Conservation (phyloP, 1,140 invertebrate species). For the Zeugodacus cucurbitae region DNA sequence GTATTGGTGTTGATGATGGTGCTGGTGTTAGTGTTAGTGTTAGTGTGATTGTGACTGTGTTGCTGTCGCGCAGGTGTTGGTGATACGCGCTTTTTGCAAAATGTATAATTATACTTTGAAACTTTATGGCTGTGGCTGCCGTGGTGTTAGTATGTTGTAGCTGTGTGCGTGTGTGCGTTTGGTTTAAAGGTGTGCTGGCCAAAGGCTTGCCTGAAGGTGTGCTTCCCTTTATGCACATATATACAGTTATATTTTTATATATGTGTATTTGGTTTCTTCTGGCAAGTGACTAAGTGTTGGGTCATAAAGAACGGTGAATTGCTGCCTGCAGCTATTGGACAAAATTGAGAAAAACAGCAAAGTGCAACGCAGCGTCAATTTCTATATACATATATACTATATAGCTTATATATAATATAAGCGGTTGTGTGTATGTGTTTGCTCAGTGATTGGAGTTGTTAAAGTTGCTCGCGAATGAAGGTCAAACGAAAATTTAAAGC, state of each 20-base stretch:
- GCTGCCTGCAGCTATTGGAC: background rate
- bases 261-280: background rate
- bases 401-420: background rate
- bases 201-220: slow-evolving; percentile 18
- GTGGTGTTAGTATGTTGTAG: background rate
- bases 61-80: slow-evolving; percentile 4
- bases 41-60: background rate
- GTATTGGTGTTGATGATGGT: background rate
- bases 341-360: background rate
- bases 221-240: background rate
- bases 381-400: background rate
- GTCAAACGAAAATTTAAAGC: background rate
- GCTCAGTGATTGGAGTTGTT: background rate
- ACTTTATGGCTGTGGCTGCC: background rate
- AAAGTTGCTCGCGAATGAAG: background rate
- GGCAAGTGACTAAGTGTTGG: background rate
- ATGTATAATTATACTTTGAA: background rate
- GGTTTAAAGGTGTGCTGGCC: slow-evolving; percentile 15
- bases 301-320: background rate
- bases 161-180: background rate
- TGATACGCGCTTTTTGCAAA: background rate
- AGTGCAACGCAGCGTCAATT: background rate
- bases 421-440: no score
- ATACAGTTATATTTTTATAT: background rate
- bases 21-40: background rate